phyloP scores from a whole-genome alignment of 2,888 invertebrate species.

The Eupithecia inturbata region DNA sequence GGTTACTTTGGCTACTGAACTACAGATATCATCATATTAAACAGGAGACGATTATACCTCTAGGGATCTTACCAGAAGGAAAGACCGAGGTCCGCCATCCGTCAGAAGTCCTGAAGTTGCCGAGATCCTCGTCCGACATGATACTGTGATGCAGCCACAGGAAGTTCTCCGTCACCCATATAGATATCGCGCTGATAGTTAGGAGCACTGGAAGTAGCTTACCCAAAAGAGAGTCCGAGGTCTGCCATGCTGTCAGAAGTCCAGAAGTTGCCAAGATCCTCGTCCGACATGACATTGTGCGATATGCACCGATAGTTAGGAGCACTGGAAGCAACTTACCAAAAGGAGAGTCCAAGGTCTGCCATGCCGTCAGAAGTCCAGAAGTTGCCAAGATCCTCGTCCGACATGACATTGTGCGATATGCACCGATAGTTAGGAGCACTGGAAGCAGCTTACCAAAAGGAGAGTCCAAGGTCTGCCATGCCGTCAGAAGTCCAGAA shows the following conservation, averaged over 20 bases:
- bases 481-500: conserved; percentile 93
- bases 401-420: conserved; percentile 91
- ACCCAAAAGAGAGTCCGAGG: neutral
- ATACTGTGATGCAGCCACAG: conserved; percentile 94
- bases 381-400: conserved; percentile 89
- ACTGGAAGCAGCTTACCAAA: conserved; percentile 91
- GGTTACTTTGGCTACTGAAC: no score
- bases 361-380: conserved; percentile 94
- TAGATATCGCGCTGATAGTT: no score
- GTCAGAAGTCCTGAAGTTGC: conserved; percentile 92
- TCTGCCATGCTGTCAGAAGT: conserved; percentile 90
- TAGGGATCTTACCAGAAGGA: no score
- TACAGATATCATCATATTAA: no score
- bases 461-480: conserved; percentile 93
- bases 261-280: conserved; percentile 92
- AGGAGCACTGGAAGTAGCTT: conserved; percentile 84
- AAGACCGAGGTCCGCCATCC: conserved; percentile 84
- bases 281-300: conserved; percentile 91
- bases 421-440: conserved; percentile 87
- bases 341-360: conserved; percentile 94
- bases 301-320: conserved; percentile 90
- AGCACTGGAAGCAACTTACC: conserved; percentile 88
- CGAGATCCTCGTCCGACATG: conserved; percentile 90
- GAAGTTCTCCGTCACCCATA: no score
- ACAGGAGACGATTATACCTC: no score